Percentiles rank a stretch among this genome's conserved stretches.
Conservation (phyloP, 1,140 invertebrate species). For the Choristoneura fumiferana region DNA sequence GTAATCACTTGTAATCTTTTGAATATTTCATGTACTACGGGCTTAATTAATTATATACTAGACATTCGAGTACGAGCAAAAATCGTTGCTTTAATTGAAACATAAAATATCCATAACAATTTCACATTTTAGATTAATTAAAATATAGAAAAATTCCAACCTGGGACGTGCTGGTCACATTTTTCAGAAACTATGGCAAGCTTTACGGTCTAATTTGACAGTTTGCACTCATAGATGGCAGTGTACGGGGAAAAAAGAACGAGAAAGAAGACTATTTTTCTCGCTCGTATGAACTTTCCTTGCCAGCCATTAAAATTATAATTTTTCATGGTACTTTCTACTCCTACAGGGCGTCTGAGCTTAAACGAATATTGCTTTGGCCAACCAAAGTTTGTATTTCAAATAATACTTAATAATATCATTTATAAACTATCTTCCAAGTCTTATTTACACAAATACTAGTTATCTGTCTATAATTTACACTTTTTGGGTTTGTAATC, state of each 20-base stretch:
- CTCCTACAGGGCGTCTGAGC: no score
- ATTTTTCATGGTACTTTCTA: no score
- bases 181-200: background rate
- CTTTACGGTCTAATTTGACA: background rate
- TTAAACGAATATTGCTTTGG: no score
- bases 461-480: no score
- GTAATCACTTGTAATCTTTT: background rate
- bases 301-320: background rate
- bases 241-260: background rate
- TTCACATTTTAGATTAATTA: no score
- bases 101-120: no score
- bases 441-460: no score
- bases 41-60: conserved; percentile 8
- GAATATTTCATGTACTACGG: background rate
- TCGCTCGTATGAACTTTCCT: background rate
- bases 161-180: background rate
- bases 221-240: background rate
- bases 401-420: no score
- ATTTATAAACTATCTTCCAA: no score
- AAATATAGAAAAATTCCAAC: no score
- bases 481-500: no score
- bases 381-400: no score
- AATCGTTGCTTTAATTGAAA: background rate
- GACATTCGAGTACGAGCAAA: conserved; percentile 5
- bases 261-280: background rate